phyloP scores from a whole-genome alignment of 2,113 vertebrate genomes.

The Notiomystis cincta region DNA sequence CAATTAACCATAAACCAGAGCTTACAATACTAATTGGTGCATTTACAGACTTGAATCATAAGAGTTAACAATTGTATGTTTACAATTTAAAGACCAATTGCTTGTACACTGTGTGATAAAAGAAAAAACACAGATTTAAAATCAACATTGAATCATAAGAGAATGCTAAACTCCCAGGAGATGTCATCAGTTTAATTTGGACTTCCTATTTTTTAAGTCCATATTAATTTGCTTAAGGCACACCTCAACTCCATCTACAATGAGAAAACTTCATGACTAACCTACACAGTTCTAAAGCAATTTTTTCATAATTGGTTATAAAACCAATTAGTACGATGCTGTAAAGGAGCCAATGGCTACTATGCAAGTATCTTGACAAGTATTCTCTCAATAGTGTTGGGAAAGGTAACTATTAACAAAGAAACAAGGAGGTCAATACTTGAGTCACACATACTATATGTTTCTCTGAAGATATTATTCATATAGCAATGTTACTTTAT shows the following conservation, averaged over 20 bases:
- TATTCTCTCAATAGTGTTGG: not conserved
- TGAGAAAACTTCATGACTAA: not conserved
- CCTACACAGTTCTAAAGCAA: not conserved
- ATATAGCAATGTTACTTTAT: not conserved
- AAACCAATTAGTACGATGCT: fast-evolving
- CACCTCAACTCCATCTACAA: not conserved
- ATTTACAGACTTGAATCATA: not conserved
- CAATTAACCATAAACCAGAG: not conserved
- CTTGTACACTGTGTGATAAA: not conserved
- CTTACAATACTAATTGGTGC: not conserved
- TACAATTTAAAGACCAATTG: not conserved
- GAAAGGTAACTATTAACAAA: not conserved
- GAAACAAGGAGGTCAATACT: not conserved
- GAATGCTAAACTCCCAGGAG: not conserved
- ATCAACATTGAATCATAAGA: not conserved
- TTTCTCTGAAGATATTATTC: not conserved
- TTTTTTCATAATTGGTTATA: not conserved
- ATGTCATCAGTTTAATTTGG: not conserved
- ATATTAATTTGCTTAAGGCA: not conserved
- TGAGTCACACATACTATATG: not conserved
- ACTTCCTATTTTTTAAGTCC: not conserved
- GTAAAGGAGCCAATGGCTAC: not conserved
- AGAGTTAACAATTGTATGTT: not conserved
- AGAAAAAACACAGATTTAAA: not conserved
- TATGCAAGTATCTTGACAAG: not conserved